Percentiles rank a stretch among this genome's conserved stretches.
These are phyloP conservation scores for Therioaphis trifolii DNA, from an alignment of 2,888 invertebrate species.

Conservation along the genomic window DNA sequence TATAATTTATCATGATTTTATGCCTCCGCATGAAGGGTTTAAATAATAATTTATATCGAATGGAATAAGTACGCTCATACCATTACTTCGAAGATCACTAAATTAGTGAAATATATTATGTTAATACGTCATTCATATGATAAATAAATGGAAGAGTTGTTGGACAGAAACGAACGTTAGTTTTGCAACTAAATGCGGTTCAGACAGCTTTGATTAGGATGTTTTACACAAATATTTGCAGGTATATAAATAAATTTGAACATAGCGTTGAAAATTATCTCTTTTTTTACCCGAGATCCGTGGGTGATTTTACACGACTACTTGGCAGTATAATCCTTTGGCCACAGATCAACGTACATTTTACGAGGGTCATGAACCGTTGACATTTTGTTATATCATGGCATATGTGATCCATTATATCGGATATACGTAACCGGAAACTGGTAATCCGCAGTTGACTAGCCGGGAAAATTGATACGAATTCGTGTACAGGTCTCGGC, in stretches of 20 bases:
- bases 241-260: too few relatives aligned
- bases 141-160: not conserved
- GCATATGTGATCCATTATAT: constrained; percentile 30
- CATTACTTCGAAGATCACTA: not conserved
- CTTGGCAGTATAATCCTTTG: constrained; percentile 1
- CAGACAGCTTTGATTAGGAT: not conserved
- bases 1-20: not conserved
- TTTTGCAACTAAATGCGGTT: not conserved
- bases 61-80: not conserved
- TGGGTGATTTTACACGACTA: constrained; percentile 5
- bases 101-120: not conserved
- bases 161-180: not conserved
- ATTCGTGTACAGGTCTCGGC: not conserved
- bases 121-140: not conserved
- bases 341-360: constrained; percentile 15
- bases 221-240: not conserved
- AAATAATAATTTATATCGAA: not conserved
- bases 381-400: not conserved
- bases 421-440: constrained; percentile 11
- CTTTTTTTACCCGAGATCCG: not conserved
- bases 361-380: constrained; percentile 14
- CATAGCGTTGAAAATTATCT: not conserved
- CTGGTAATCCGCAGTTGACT: constrained; percentile 4
- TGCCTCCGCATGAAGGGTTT: not conserved
- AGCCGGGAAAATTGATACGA: constrained; percentile 36